Percentiles rank a stretch among this genome's conserved stretches.
These are phyloP conservation scores for Distichodus sexfasciatus DNA, from an alignment of 2,797 vertebrate genomes.

Conservation along the genomic window DNA sequence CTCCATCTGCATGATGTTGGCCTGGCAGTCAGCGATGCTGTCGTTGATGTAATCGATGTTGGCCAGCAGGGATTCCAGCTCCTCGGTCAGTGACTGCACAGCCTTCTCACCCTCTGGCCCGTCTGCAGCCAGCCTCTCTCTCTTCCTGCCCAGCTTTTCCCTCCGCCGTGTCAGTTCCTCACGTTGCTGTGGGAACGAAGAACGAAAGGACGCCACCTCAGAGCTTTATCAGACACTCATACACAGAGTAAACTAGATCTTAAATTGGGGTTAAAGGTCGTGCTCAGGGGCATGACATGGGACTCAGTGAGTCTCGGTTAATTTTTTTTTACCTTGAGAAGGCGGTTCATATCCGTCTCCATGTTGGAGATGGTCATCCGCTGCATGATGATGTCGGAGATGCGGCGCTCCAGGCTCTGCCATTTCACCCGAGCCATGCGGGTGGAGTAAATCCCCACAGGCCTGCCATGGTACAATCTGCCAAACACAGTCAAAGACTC, in stretches of 20 bases:
- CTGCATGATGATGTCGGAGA: slow-evolving; percentile 95
- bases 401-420: slow-evolving; percentile 89
- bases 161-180: slow-evolving; percentile 94
- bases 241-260: too few species aligned
- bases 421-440: slow-evolving; percentile 88
- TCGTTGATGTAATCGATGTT: slow-evolving; percentile 98
- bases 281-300: too few species aligned
- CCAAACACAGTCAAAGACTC: background rate
- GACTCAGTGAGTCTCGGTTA: background rate
- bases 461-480: slow-evolving; percentile 83
- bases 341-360: slow-evolving; percentile 95
- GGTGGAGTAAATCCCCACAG: slow-evolving; percentile 80
- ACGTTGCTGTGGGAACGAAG: slow-evolving; percentile 79
- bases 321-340: slow-evolving; percentile 80
- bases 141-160: slow-evolving; percentile 87
- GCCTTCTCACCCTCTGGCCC: slow-evolving; percentile 80
- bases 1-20: slow-evolving; percentile 98
- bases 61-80: slow-evolving; percentile 87
- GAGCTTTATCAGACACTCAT: background rate
- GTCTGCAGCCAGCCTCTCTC: slow-evolving; percentile 80
- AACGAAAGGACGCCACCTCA: background rate
- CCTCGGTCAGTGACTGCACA: slow-evolving; percentile 82
- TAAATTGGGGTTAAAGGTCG: too few species aligned
- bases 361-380: slow-evolving; percentile 98
- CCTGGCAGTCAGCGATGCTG: slow-evolving; percentile 95